Conservation (phyloP, 1,140 invertebrate genomes). For the Amphibalanus amphitrite region DNA sequence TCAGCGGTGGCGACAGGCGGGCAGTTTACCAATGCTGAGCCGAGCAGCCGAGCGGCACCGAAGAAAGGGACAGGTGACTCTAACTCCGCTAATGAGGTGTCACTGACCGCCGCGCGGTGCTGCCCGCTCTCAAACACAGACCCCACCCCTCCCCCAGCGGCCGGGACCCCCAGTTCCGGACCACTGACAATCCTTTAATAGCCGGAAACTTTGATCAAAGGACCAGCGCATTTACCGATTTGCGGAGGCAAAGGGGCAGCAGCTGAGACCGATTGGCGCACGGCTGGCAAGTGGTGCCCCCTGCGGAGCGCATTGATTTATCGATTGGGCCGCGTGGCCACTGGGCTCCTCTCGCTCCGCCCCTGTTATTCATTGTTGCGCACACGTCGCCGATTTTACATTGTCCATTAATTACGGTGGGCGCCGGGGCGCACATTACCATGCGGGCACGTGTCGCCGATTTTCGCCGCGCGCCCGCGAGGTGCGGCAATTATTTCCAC, state of each 20-base stretch:
- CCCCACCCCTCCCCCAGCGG: no score
- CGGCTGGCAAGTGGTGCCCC: background rate
- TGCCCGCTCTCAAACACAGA: no score
- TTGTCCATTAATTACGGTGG: background rate
- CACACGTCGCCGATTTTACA: background rate
- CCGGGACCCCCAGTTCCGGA: background rate
- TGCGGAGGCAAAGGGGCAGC: background rate
- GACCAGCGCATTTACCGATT: background rate
- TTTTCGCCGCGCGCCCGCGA: background rate
- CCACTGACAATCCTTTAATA: background rate
- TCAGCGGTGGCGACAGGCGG: no score
- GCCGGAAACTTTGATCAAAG: background rate
- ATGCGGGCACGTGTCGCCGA: background rate
- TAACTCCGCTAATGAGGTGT: no score
- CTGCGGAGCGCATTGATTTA: background rate
- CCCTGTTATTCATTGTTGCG: background rate
- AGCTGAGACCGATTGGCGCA: background rate
- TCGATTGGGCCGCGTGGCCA: background rate
- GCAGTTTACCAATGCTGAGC: no score
- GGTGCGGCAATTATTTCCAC: background rate
- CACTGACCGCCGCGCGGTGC: no score
- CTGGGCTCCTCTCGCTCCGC: background rate
- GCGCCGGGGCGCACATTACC: background rate
- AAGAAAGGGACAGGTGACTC: no score
- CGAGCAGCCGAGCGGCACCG: no score